Evolutionary conservation across 2,797 vertebrate species (phyloP).

Genomic region (Myripristis murdjan): DNA sequence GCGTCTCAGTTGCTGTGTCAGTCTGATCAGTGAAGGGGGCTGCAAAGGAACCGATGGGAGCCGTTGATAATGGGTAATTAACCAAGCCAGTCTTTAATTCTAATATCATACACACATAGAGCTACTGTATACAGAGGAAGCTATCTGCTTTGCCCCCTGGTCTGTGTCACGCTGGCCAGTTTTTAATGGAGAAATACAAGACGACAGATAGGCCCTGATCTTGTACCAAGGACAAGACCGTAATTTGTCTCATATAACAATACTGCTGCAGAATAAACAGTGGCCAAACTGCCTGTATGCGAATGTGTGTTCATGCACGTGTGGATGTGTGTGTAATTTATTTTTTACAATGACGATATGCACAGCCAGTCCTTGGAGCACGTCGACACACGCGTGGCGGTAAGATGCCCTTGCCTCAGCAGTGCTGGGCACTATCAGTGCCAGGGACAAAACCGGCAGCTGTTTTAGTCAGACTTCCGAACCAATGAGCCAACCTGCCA

Average conservation of each 20-base stretch:
- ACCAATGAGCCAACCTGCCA: conserved; percentile 40
- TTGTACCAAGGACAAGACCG: conserved; percentile 56
- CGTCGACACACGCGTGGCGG: conserved; percentile 35
- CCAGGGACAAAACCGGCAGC: conserved; percentile 44
- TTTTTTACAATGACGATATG: conserved; percentile 52
- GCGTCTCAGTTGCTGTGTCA: conserved; percentile 58
- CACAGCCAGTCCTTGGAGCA: conserved; percentile 51
- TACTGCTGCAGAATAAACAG: conserved; percentile 35
- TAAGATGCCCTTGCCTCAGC: conserved; percentile 59
- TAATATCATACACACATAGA: conserved; percentile 42
- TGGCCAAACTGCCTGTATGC: conserved; percentile 19
- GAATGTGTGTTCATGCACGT: not conserved
- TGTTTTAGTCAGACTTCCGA: conserved; percentile 44
- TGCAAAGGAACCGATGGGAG: conserved; percentile 57
- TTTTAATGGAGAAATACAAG: conserved; percentile 37
- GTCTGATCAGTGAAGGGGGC: conserved; percentile 55
- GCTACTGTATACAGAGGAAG: conserved; percentile 10
- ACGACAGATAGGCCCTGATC: conserved; percentile 39
- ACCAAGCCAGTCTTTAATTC: conserved; percentile 53
- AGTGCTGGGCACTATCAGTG: conserved; percentile 43
- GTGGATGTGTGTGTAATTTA: conserved; percentile 31
- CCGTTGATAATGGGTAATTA: conserved; percentile 75
- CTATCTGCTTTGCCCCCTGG: conserved; percentile 28
- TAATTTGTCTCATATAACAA: conserved; percentile 58
- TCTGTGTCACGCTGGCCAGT: conserved; percentile 37